phyloP scores from a whole-genome alignment of 1,140 invertebrate species.

The Paraescarpia echinospica region DNA sequence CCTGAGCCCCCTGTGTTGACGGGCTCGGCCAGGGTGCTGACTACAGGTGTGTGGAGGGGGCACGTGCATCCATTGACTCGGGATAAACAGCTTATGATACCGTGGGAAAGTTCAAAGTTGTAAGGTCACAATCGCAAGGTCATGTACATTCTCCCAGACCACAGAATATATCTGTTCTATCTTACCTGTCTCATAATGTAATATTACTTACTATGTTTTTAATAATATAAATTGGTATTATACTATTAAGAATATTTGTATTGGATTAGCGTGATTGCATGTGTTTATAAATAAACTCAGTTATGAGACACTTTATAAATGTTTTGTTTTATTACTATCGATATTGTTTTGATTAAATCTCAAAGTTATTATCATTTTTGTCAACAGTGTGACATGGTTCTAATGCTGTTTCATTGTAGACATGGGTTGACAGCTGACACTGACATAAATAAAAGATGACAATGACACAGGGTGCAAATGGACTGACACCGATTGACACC shows the following conservation, averaged over 20 bases:
- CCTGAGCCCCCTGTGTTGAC: background rate
- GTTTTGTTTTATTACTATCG: background rate
- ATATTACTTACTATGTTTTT: background rate
- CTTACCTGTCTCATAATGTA: background rate
- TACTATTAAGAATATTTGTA: background rate
- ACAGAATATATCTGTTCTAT: background rate
- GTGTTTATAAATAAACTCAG: background rate
- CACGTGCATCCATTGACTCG: background rate
- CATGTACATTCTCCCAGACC: background rate
- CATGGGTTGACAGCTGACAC: too few relatives aligned
- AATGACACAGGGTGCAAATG: too few relatives aligned
- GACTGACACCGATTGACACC: too few relatives aligned
- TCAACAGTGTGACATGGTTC: background rate
- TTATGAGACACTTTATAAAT: background rate
- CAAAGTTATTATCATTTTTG: background rate
- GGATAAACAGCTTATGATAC: background rate
- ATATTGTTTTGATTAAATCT: background rate
- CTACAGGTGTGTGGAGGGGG: background rate
- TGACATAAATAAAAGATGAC: too few relatives aligned
- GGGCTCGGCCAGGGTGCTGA: background rate
- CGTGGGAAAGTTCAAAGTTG: background rate
- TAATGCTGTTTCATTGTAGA: too few relatives aligned
- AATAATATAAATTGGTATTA: background rate
- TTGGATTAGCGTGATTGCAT: background rate
- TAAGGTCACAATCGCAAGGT: background rate